Evolutionary conservation across 2,113 vertebrate species (phyloP).

Genomic region (Sinocyclocheilus anophthalmus): DNA sequence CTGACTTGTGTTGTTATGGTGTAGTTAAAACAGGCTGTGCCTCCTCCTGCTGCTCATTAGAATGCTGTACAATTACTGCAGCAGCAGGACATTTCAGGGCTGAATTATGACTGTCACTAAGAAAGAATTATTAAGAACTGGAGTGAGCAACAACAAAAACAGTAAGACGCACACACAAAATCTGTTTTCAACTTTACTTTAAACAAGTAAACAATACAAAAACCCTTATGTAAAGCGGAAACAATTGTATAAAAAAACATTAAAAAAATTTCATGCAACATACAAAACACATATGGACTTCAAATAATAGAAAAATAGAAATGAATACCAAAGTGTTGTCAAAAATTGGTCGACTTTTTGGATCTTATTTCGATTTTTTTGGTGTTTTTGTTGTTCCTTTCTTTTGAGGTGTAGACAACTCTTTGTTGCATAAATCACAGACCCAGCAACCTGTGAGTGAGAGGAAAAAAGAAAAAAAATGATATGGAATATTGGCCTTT

Average conservation of each 20-base stretch:
- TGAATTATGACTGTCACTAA: background rate
- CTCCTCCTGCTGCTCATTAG: background rate
- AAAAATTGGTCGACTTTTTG: background rate
- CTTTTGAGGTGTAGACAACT: conserved; percentile 81
- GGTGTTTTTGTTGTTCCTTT: conserved; percentile 88
- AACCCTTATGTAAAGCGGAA: background rate
- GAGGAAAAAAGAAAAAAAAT: conserved; percentile 41
- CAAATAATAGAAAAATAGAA: conserved; percentile 19
- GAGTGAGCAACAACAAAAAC: background rate
- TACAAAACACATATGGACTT: background rate
- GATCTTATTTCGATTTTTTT: conserved; percentile 81
- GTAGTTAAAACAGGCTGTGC: background rate
- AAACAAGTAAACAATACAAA: background rate
- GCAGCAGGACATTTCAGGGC: background rate
- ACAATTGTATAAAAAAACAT: background rate
- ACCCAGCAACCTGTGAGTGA: conserved; percentile 88
- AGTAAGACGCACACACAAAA: background rate
- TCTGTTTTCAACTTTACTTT: background rate
- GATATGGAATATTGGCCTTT: background rate
- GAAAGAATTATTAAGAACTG: background rate
- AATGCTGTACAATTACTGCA: background rate
- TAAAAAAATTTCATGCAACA: background rate
- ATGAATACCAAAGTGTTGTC: conserved; percentile 8
- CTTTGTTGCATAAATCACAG: conserved; percentile 91
- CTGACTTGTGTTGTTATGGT: conserved; percentile 3